Base-by-base conservation (phyloP, 2,888 invertebrate species). In the Phasia obesa region DNA sequence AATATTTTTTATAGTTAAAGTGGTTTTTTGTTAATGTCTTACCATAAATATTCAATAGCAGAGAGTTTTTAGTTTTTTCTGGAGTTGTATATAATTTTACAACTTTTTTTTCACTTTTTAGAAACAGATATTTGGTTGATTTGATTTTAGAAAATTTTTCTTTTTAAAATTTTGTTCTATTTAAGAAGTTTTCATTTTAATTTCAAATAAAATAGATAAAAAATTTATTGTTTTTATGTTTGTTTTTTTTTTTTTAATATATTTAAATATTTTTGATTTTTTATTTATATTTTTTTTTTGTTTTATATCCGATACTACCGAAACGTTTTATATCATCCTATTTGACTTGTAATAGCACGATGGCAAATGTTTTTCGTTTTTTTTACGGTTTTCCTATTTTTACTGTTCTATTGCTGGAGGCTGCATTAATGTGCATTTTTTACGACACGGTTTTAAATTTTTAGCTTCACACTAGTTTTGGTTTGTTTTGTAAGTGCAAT, bases 291-390 rank as follows among this genome's bases (percentile, higher is more conserved):
- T 65, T 64, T 25, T 42, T 62, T 69, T 25, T 17, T 15, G 11
- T 53, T 69, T 42, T 62, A 35, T 62, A 60, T 77, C 77, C 70
- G 62, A 55, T 70, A 70, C 17, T 35, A 82, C 25, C 74, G 74
- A 83, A 83, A 83, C 67, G 83, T 79, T 83, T 83, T 71, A 79
- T 79, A 71, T 83, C 83, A 79, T 79, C 71, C 70, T 71, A 67
- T 83, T 79, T 83, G 65, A 60, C 75, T 75, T 83, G 83, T 78
- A 75, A 83, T 83, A 75, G 76, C 75, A 83, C 55, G 47, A 74
- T 55, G 35, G 67, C 71, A 78, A 79, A 78, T 83, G 70, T 78
- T 78, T 69, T 75, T 62, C 4, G 2, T 7, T 1, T 31, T 27
- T 77, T 62, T 71, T 65, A 51, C 7, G 25, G 42, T 67, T 53